Base-by-base conservation (phyloP, 1,140 invertebrate species). In the Diuraphis noxia region DNA sequence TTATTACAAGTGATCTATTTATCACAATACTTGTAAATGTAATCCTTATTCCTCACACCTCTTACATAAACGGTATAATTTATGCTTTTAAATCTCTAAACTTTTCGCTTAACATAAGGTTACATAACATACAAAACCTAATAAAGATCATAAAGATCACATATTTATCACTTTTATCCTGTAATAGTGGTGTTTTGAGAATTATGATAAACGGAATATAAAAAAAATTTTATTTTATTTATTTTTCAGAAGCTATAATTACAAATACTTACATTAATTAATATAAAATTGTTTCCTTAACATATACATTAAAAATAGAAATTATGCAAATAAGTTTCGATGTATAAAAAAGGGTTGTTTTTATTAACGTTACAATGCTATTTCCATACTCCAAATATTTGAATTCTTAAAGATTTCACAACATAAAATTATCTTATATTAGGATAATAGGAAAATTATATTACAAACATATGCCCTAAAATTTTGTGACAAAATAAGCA, bases 281-380 rank as follows among this genome's bases (percentile, higher is more conserved):
- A 86, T 85, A 85, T 36, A 86, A 86, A 86, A 86, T 49, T 36
- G 43, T 52, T 86, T 86, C 21, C 34, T 86, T 86, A 86, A 86
- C 30, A 46, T 52, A 86, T 86, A 86, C 4, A 52, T 86, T 52
- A 25, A 49, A 84, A 85, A 85, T 43, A 43, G 17, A 6, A 49
- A 7, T 86, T 49, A 36, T 86, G 84, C 13, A 86, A 84, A 49
- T 21, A 13, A 49, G 30, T 86, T 86, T 38, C 1, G 17, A 86
- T 36, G 9, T 82, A 41, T 82, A 84, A 49, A 34, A 52, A 86
- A 43, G 2, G 4, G 0, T 41, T 41, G 40, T 43, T 43, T 43
- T n/a, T n/a, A 41, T n/a, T 52, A 38, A 85, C 46, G 49, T 34
- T n/a, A 85, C n/a, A 85, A 85, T 85, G 19, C 19, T 10, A n/a